Base-by-base conservation (phyloP, 2,113 vertebrate genomes). In the Garra rufa region DNA sequence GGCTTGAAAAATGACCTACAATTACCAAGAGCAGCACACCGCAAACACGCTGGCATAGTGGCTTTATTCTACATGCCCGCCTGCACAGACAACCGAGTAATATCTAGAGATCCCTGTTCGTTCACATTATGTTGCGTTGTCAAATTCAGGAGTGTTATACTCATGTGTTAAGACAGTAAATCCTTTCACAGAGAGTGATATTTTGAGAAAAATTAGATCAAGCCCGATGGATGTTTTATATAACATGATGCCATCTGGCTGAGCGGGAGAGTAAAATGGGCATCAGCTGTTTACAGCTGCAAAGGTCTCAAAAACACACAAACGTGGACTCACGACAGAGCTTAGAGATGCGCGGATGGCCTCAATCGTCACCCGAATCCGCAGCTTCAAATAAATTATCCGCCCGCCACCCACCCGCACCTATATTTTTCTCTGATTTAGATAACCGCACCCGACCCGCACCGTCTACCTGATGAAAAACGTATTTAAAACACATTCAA, bases 1-100 rank as follows among this genome's bases (percentile, higher is more conserved):
- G 50, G 74, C 81, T 86, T 83, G 30, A 82, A 86, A 86, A 74
- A 86, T 79, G 48, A 83, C 67, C 67, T 79, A 83, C 30, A 86
- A 65, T 83, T 63, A 83, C 43, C 71, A 46, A 63, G 70, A 59
- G 81, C 38, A 73, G 14, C 28, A 41, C n/a, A 26, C 41, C 17
- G 65, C 24, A 48, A 69, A 41, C 48, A 85, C 2, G 26, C 61
- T 34, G 14, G 43, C 78, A 74, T 44, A 41, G 30, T 43, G 41
- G 15, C 19, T 82, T 11, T 38, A 70, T 48, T 75, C 50, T 77
- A 63, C 43, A 24, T 52, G 71, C 26, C 52, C 13, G 59, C 19
- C 46, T 43, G 30, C 63, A 77, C 7, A 46, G 34, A 4, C 2
- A 9, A 48, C 59, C 14, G 5, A 48, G n/a, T 78, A 28, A 57